Percentiles rank a stretch among this genome's conserved stretches.
phyloP scores from a whole-genome alignment of 2,888 invertebrate species.

The Xanthostigma xanthostigma region DNA sequence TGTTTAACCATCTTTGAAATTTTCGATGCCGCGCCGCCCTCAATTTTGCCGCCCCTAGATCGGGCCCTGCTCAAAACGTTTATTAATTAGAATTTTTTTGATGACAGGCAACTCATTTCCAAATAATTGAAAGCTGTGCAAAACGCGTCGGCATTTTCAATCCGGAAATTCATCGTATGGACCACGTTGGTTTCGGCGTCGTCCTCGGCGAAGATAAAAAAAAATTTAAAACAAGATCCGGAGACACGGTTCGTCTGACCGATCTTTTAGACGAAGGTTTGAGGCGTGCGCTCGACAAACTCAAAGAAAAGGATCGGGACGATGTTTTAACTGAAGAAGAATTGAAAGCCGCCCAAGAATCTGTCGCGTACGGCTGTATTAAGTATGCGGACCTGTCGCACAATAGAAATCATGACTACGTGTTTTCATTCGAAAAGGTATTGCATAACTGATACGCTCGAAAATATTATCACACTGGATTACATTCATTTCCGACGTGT shows the following conservation, averaged over 20 bases:
- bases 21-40: no score
- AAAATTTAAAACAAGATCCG: slow-evolving; percentile 96
- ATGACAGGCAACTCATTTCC: slow-evolving; percentile 46
- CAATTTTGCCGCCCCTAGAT: no score
- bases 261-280: slow-evolving; percentile 88
- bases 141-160: slow-evolving; percentile 55
- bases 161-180: slow-evolving; percentile 48
- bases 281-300: slow-evolving; percentile 63
- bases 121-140: slow-evolving; percentile 65
- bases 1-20: no score
- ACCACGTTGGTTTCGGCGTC: slow-evolving; percentile 92
- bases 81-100: background rate
- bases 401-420: slow-evolving; percentile 84
- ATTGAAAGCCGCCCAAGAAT: slow-evolving; percentile 67
- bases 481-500: background rate
- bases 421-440: slow-evolving; percentile 91
- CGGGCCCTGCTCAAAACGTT: slow-evolving; percentile 1
- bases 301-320: slow-evolving; percentile 76
- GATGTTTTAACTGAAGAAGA: slow-evolving; percentile 69
- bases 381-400: slow-evolving; percentile 96
- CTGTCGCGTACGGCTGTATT: slow-evolving; percentile 95
- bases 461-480: background rate
- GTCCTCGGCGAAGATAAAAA: slow-evolving; percentile 97
- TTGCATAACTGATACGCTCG: no score
- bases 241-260: slow-evolving; percentile 72